Conservation (phyloP, 2,113 vertebrate species). For the Raja brachyura region DNA sequence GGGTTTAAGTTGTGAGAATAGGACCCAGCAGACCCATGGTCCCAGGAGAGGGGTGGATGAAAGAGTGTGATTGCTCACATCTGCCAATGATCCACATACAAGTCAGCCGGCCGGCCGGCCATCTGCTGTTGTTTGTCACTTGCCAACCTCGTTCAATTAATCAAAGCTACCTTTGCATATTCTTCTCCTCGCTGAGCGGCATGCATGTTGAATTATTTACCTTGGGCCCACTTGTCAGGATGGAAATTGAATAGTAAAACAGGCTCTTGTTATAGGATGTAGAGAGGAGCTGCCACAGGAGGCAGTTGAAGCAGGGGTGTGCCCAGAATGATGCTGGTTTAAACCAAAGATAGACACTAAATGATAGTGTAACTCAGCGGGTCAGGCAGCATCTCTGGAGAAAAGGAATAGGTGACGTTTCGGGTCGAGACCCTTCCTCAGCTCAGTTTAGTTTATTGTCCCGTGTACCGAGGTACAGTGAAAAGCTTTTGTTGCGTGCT, state of each 20-base stretch:
- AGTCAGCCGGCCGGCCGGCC: neutral
- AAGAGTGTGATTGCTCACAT: neutral
- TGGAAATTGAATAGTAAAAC: neutral
- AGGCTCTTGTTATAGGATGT: no score
- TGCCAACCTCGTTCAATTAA: slow-evolving; percentile 10
- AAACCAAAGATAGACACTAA: no score
- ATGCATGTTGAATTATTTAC: neutral
- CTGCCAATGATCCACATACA: neutral
- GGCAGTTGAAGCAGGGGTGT: no score
- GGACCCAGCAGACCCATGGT: neutral
- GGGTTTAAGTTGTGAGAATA: neutral
- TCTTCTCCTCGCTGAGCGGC: neutral
- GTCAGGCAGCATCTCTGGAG: no score
- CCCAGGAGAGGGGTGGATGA: neutral
- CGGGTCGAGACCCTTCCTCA: no score
- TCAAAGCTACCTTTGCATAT: neutral
- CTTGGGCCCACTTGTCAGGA: neutral
- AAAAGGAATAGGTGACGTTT: no score
- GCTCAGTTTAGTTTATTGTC: no score
- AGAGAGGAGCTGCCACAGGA: no score
- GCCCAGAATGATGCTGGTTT: no score
- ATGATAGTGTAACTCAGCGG: no score
- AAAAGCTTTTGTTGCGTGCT: no score
- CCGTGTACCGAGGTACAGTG: no score
- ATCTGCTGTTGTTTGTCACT: slow-evolving; percentile 21